Evolutionary conservation across 1,140 invertebrate genomes (phyloP), one percentile per base, ranked within the genome.

Genomic region (Physella acuta): DNA sequence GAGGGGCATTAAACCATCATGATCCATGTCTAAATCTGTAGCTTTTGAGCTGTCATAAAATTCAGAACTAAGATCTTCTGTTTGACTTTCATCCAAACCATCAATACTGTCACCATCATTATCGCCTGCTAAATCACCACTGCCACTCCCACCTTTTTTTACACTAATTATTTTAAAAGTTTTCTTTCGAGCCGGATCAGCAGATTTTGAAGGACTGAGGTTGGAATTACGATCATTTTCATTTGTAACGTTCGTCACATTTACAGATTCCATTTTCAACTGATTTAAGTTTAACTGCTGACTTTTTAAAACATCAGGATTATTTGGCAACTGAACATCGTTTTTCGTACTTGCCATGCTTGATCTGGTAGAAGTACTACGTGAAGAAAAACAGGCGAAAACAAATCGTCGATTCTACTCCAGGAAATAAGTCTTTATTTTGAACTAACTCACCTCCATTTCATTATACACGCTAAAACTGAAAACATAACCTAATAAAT

Each of bases 131-230:
- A 90, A 88, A 66, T 90, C 89, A 77, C 90, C 90, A 65, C 79
- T 75, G 34, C 71, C 76, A 76, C 90, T 91, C 73, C 92, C 90
- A 58, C 72, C 73, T 67, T 77, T 77, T 20, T 91, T 94, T 70
- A 94, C 90, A 81, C 91, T 92, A 14, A 94, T 96, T 80, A 96
- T 95, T 88, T 95, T 93, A 87, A 96, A 96, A 65, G 93, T 94
- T 80, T 92, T 92, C 80, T 89, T 92, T 87, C 92, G 93, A 87
- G 92, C 92, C 1, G 76, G 75, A 20, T 70, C 70, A 64, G 63
- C 70, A 63, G 68, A 33, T 72, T 74, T 73, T 11, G 71, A 65
- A 44, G 63, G 56, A 39, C 62, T 70, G 3, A 60, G 44, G 31
- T 33, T 59, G 24, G 67, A 58, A 61, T 59, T 64, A 28, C 39